phyloP scores from a whole-genome alignment of 30 jellyfish, hydroid and myxozoan species.

The Turritopsis dohrnii region DNA sequence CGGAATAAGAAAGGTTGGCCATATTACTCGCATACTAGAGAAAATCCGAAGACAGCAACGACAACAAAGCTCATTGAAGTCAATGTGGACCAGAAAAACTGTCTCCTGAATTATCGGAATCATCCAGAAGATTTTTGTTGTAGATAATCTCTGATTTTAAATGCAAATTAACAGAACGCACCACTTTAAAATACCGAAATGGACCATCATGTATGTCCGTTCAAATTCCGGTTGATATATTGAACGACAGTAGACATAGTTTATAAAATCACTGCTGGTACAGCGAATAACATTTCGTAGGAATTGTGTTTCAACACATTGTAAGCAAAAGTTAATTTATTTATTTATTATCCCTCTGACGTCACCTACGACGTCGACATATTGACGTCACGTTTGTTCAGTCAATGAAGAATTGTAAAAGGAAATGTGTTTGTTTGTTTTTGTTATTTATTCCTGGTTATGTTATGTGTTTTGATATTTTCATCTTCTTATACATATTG shows the following conservation, averaged over 20 bases:
- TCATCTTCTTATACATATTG: too few relatives aligned
- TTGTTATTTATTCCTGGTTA: too few relatives aligned
- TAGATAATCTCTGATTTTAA: too few relatives aligned
- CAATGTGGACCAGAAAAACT: conserved; percentile 58
- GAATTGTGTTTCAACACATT: not conserved
- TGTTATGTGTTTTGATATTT: too few relatives aligned
- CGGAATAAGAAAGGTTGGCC: conserved; percentile 84
- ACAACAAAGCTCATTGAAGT: conserved; percentile 43
- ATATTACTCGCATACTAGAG: conserved; percentile 73
- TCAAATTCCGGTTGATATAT: too few relatives aligned
- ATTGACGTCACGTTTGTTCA: not conserved
- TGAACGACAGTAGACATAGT: not conserved
- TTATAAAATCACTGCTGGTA: not conserved
- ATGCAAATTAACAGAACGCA: not conserved
- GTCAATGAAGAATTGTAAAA: not conserved
- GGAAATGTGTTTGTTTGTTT: not conserved
- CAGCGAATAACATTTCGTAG: not conserved
- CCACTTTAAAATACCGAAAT: too few relatives aligned
- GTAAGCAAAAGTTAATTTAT: not conserved
- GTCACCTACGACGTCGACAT: not conserved
- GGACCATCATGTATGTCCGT: too few relatives aligned
- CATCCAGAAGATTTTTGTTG: not conserved
- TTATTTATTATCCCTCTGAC: not conserved
- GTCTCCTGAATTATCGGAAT: conserved; percentile 16
- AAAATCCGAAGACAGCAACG: conserved; percentile 56